Conservation (phyloP, 2,797 vertebrate genomes). For the Sebastiscus tertius region DNA sequence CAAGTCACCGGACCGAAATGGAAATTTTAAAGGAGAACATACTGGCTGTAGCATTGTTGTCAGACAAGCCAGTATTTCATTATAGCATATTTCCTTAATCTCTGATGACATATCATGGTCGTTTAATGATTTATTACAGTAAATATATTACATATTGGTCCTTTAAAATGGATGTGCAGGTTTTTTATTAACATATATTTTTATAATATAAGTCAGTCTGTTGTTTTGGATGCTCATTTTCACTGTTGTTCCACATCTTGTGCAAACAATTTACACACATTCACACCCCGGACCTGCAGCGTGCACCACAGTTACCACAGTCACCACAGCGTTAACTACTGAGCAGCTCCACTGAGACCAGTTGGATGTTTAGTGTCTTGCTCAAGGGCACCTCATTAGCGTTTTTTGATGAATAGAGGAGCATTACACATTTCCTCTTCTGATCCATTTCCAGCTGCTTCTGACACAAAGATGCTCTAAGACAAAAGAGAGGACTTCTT, state of each 20-base stretch:
- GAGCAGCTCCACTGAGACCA: neutral
- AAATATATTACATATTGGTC: neutral
- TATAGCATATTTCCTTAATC: no score
- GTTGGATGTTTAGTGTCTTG: neutral
- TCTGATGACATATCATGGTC: no score
- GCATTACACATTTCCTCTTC: neutral
- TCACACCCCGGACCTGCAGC: neutral
- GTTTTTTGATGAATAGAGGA: neutral
- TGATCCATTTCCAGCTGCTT: neutral
- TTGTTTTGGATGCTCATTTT: neutral
- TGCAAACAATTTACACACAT: neutral
- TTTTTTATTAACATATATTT: neutral
- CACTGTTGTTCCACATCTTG: neutral
- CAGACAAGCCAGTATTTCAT: no score
- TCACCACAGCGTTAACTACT: neutral
- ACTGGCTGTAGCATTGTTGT: no score
- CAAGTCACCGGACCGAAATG: no score
- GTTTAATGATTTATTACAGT: no score
- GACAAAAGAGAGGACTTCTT: neutral
- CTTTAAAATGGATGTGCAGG: neutral
- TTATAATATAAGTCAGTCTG: no score
- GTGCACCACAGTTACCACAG: neutral
- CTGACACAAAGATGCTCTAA: neutral
- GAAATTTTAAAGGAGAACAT: no score
- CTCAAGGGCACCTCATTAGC: neutral